Percentiles rank a stretch among this genome's conserved stretches.
These are phyloP conservation scores for Caenorhabditis remanei DNA, from an alignment of 1,140 invertebrate genomes.

Conservation along the genomic window DNA sequence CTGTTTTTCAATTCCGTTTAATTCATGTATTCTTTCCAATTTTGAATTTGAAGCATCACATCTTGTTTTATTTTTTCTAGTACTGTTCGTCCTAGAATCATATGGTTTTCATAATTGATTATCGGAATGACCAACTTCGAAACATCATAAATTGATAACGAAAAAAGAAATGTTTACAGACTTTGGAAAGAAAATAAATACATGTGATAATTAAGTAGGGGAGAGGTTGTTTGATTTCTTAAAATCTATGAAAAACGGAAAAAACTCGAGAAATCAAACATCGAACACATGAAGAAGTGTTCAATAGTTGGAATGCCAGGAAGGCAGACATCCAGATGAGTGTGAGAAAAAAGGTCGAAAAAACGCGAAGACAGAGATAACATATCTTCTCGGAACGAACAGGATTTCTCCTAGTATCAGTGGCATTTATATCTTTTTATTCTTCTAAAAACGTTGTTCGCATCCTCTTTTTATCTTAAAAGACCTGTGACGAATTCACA, in stretches of 20 bases:
- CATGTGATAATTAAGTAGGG: too few species aligned
- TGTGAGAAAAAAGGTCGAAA: conserved; percentile 13
- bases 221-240: too few species aligned
- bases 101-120: too few species aligned
- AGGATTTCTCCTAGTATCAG: conserved; percentile 6
- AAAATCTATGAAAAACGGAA: not conserved
- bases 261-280: not conserved
- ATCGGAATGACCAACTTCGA: too few species aligned
- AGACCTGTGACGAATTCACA: conserved; percentile 17
- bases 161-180: too few species aligned
- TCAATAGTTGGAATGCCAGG: not conserved
- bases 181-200: too few species aligned
- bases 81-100: too few species aligned
- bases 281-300: not conserved
- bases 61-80: too few species aligned
- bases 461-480: not conserved
- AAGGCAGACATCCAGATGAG: not conserved
- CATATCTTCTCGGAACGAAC: conserved; percentile 27
- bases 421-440: conserved; percentile 2
- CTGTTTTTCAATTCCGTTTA: too few species aligned
- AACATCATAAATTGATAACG: too few species aligned
- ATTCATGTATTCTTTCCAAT: too few species aligned
- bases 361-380: conserved; percentile 9
- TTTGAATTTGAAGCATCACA: too few species aligned
- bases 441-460: not conserved